Conservation (phyloP, 2,888 invertebrate species). For the Acanthoscelides obtectus region DNA sequence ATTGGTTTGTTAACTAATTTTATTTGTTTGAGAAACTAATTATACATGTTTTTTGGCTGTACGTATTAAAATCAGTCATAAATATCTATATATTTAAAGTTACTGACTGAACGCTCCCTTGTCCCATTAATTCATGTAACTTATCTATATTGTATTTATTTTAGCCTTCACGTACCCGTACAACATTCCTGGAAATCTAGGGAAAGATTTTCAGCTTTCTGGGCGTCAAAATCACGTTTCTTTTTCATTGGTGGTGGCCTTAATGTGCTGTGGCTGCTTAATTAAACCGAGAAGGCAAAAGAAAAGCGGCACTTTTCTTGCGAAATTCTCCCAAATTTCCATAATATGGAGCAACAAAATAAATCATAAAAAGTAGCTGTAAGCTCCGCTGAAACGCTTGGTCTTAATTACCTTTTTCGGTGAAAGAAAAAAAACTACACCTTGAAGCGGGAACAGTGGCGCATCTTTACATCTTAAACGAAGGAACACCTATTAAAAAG, state of each 20-base stretch:
- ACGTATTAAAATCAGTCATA: too few relatives aligned
- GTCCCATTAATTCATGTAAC: too few relatives aligned
- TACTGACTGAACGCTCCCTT: too few relatives aligned
- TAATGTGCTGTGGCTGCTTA: not conserved
- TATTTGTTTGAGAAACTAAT: too few relatives aligned
- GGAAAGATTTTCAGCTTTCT: not conserved
- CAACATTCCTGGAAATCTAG: too few relatives aligned
- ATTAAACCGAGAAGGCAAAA: not conserved
- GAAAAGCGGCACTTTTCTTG: constrained; percentile 5
- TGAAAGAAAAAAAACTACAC: not conserved
- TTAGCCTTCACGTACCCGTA: too few relatives aligned
- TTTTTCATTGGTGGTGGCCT: not conserved
- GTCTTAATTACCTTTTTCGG: constrained; percentile 13
- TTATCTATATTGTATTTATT: too few relatives aligned
- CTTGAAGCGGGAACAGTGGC: not conserved
- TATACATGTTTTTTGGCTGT: too few relatives aligned
- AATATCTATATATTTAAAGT: too few relatives aligned
- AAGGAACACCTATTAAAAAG: not conserved
- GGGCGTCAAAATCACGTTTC: not conserved
- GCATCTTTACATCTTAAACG: not conserved
- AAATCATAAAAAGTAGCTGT: constrained; percentile 10
- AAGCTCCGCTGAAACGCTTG: constrained; percentile 1
- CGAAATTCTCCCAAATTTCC: constrained; percentile 20
- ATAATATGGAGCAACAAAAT: constrained; percentile 17
- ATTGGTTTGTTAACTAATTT: too few relatives aligned